Base-by-base conservation (phyloP, 2,888 invertebrate genomes). In the Hypsopygia costalis region DNA sequence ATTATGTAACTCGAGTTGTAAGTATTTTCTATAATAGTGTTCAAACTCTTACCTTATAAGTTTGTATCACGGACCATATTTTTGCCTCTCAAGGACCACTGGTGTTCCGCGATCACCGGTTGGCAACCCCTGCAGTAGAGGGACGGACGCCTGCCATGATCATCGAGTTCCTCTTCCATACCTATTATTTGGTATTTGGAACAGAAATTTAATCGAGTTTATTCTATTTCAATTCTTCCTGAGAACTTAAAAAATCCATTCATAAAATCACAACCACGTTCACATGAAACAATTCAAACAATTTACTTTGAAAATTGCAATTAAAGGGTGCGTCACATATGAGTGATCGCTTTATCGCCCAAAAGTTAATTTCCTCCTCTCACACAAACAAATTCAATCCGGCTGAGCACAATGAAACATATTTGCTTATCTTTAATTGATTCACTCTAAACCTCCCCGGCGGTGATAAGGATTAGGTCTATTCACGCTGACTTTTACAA, bases 381-480 rank as follows among this genome's bases (percentile, higher is more conserved):
- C 72, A 69, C 77, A 71, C 77, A 70, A 79, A 81, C 85, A 74
- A 85, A 86, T 85, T 83, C 82, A 71, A 74, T 68, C 69, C 66
- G 62, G 57, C 51, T 41, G 50, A 50, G 55, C 64, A 87, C 85
- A 86, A 88, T 74, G 68, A 62, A 69, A 62, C 78, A 79, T 86
- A 88, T 88, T 88, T 87, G 88, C 85, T 88, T 88, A 87, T 88
- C 87, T 88, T 83, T 87, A 87, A 88, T 88, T 87, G 87, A 88
- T 88, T 87, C 83, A 85, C 80, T 88, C 65, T 82, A 80, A 75
- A 85, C 83, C 16, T 16, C 16, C 85, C 68, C 67, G 58, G 58
- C 51, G 47, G 53, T 74, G 87, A 86, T 87, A 85, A 85, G 86
- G 87, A 87, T 88, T 87, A 87, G 81, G 74, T 76, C 77, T 76